Percentiles rank a stretch among this genome's conserved stretches.
Conservation (phyloP, 1,140 invertebrate species). For the Heterodera carotae region DNA sequence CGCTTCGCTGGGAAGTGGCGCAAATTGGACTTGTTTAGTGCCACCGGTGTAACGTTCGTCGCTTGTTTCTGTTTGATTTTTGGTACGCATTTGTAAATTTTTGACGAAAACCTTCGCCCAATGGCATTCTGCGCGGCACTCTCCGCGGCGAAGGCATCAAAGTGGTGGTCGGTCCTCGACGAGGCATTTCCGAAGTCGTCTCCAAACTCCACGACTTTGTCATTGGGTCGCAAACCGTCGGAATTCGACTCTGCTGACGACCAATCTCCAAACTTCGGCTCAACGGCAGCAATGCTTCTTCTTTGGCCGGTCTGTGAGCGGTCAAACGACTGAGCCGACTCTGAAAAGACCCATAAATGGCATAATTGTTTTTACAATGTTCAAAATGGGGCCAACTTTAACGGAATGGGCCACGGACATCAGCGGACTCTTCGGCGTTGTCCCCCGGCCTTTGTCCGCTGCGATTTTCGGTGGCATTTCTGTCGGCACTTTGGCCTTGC, state of each 20-base stretch:
- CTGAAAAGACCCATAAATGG: no score
- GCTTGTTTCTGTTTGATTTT: neutral
- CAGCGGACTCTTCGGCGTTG: constrained; percentile 47
- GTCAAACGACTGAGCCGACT: constrained; percentile 32
- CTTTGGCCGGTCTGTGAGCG: constrained; percentile 11
- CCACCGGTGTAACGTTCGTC: neutral
- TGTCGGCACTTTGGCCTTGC: constrained; percentile 21
- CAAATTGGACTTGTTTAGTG: neutral
- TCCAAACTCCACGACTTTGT: constrained; percentile 37
- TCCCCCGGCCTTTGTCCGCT: neutral
- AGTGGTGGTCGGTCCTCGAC: constrained; percentile 31
- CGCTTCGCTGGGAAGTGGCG: neutral
- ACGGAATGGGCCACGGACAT: constrained; percentile 54
- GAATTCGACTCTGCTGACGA: constrained; percentile 11
- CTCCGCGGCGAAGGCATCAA: constrained; percentile 27
- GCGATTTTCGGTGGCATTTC: neutral
- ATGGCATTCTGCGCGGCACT: constrained; percentile 11
- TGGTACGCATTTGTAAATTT: neutral
- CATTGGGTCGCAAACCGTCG: constrained; percentile 4
- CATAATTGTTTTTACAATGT: no score
- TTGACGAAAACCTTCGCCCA: constrained; percentile 1
- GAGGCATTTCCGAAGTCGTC: constrained; percentile 25
- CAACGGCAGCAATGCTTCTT: constrained; percentile 20
- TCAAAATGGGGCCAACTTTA: no score
- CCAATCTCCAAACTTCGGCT: constrained; percentile 31